phyloP scores from a whole-genome alignment of 2,797 vertebrate genomes.

The Erethizon dorsatum region DNA sequence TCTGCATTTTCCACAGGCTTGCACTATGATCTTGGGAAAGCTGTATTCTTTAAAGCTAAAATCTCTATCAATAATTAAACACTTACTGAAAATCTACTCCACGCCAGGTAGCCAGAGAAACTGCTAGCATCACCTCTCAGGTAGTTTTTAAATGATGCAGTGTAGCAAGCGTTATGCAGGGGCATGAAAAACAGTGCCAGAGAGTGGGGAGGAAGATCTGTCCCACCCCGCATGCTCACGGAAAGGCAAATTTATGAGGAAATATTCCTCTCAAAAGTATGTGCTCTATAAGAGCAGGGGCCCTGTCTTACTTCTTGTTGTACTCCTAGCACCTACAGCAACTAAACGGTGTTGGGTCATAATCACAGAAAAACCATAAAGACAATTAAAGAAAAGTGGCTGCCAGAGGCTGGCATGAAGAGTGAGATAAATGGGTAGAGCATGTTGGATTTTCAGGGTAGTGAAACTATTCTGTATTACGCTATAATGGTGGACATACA shows the following conservation, averaged over 20 bases:
- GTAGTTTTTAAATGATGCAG: conserved; percentile 3
- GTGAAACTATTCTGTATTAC: background rate
- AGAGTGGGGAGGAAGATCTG: background rate
- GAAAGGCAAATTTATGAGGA: background rate
- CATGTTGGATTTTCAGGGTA: background rate
- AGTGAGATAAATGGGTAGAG: background rate
- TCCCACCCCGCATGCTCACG: background rate
- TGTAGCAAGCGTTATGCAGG: background rate
- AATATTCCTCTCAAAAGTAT: background rate
- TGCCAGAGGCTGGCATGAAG: background rate
- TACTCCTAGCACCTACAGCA: background rate
- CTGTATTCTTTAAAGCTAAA: background rate
- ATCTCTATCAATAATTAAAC: background rate
- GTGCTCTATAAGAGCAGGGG: background rate
- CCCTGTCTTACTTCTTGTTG: background rate
- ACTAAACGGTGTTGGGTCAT: background rate
- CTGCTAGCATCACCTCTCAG: background rate
- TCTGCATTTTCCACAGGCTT: background rate
- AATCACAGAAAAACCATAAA: background rate
- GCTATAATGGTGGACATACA: background rate
- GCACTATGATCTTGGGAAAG: background rate
- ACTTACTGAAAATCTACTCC: background rate
- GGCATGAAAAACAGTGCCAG: background rate
- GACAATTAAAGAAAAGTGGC: background rate
- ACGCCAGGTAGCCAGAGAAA: background rate